Conservation (phyloP, 2,797 vertebrate genomes). For the Syngnathus rostellatus region DNA sequence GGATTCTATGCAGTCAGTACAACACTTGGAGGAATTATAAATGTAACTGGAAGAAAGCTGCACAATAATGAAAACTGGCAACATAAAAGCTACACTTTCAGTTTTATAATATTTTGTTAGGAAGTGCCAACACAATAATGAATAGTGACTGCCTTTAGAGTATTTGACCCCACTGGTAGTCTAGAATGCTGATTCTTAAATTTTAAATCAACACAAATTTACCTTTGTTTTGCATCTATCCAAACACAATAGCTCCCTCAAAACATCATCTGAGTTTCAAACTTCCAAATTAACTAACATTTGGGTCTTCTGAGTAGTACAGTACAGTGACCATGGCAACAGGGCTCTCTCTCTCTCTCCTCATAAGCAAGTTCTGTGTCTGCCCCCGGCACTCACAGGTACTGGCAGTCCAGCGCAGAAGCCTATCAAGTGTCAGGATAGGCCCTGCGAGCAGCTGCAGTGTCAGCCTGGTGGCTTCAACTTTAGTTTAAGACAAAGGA, state of each 20-base stretch:
- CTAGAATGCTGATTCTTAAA: not conserved
- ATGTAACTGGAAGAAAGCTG: not conserved
- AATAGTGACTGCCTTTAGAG: not conserved
- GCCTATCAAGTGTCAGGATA: constrained; percentile 48
- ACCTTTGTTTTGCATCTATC: constrained; percentile 6
- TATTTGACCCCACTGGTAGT: not conserved
- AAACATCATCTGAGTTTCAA: not conserved
- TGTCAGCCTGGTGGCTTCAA: constrained; percentile 19
- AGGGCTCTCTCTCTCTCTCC: constrained; percentile 3
- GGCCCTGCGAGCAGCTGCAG: constrained; percentile 37
- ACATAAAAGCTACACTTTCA: not conserved
- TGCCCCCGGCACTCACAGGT: constrained; percentile 11
- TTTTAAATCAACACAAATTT: not conserved
- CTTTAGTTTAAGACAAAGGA: not conserved
- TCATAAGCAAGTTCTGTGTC: constrained; percentile 4
- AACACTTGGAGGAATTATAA: not conserved
- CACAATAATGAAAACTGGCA: not conserved
- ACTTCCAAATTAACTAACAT: constrained; percentile 8
- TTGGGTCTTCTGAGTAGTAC: constrained; percentile 14
- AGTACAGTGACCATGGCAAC: constrained; percentile 29
- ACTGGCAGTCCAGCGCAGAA: constrained; percentile 21
- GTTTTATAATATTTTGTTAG: not conserved
- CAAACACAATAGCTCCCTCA: not conserved
- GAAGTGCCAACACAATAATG: not conserved
- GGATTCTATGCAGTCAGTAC: not conserved